phyloP scores from a whole-genome alignment of 2,888 invertebrate species.

The Synergus umbraculus region DNA sequence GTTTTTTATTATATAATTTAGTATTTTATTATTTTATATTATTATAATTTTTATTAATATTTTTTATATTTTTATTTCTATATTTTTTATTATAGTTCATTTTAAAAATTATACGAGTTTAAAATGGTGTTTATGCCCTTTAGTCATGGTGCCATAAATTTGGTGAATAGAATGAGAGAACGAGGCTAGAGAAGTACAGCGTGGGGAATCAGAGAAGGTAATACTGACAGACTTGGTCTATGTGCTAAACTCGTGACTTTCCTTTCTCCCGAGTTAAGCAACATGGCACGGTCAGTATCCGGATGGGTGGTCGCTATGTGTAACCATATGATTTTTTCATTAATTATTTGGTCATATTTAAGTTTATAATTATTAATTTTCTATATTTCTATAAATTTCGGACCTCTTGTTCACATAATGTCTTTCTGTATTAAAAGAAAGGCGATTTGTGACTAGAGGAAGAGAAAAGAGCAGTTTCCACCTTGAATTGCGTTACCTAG shows the following conservation, averaged over 20 bases:
- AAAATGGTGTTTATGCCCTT: too few species aligned
- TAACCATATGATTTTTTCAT: not conserved
- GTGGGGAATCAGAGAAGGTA: not conserved
- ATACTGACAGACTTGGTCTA: not conserved
- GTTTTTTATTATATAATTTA: too few species aligned
- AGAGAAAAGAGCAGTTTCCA: conserved; percentile 47
- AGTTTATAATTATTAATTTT: not conserved
- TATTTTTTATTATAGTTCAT: too few species aligned
- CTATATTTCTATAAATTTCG: not conserved
- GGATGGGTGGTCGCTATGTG: not conserved
- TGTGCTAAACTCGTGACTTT: not conserved
- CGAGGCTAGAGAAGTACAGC: not conserved
- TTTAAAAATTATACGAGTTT: too few species aligned
- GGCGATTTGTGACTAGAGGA: conserved; percentile 24
- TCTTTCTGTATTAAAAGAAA: not conserved
- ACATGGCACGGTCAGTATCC: not conserved
- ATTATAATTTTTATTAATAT: too few species aligned
- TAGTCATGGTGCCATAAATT: too few species aligned
- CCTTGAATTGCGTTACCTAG: conserved; percentile 45
- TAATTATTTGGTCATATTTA: not conserved
- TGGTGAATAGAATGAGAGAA: too few species aligned
- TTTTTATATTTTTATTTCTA: too few species aligned
- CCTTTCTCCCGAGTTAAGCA: not conserved
- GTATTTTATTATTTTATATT: too few species aligned
- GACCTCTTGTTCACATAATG: not conserved